Percentiles rank a stretch among this genome's conserved stretches.
Conservation (phyloP, 2,113 vertebrate species). For the Saguinus midas region DNA sequence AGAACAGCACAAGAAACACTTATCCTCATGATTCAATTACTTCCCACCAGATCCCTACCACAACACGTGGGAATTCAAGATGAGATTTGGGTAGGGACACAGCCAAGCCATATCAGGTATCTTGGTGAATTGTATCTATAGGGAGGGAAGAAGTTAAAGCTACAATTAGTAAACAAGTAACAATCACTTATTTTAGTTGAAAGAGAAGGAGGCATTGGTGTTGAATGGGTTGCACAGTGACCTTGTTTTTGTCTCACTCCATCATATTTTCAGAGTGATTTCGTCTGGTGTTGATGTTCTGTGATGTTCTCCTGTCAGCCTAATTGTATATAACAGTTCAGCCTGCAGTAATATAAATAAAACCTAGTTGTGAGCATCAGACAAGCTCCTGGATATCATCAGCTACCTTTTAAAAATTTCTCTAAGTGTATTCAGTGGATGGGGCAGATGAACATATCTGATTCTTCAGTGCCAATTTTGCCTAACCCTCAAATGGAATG, state of each 20-base stretch:
- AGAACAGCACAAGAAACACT: too few species aligned
- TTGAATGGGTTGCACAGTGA: background rate
- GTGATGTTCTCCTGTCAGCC: background rate
- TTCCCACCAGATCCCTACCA: too few species aligned
- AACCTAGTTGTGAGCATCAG: background rate
- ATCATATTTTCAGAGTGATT: background rate
- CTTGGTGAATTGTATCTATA: background rate
- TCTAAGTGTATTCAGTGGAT: background rate
- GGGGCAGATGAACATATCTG: background rate
- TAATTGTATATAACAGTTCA: background rate
- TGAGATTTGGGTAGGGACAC: too few species aligned
- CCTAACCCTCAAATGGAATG: background rate
- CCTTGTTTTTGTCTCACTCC: background rate
- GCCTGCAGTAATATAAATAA: background rate
- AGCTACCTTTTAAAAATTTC: background rate
- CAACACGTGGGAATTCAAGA: too few species aligned
- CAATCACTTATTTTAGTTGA: conserved; percentile 2
- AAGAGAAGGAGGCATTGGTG: background rate
- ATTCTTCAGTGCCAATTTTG: background rate
- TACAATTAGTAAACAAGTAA: background rate
- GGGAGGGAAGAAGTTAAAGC: background rate
- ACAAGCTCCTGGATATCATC: background rate
- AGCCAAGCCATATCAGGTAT: background rate
- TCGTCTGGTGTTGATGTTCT: background rate
- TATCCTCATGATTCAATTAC: too few species aligned